These are phyloP conservation scores for Stenotaenia linearis DNA, from an alignment of 2,888 invertebrate species.

Conservation along the genomic window DNA sequence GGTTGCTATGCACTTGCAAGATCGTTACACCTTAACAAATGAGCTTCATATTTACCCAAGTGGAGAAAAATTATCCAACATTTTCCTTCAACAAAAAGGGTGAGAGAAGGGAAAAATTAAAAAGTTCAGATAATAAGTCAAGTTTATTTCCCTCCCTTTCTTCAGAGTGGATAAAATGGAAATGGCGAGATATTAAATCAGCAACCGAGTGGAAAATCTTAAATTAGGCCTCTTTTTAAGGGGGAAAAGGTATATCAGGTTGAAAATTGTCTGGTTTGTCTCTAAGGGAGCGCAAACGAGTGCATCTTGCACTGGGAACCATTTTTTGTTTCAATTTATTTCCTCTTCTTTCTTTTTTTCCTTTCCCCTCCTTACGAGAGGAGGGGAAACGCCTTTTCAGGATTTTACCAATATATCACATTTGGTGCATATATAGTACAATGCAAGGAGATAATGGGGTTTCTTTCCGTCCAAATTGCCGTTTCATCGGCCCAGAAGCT, in stretches of 20 bases:
- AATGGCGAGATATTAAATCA: constrained; percentile 7
- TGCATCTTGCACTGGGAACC: background rate
- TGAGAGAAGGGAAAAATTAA: background rate
- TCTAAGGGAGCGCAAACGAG: background rate
- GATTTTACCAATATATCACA: constrained; percentile 21
- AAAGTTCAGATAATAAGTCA: background rate
- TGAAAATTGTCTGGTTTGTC: constrained; percentile 6
- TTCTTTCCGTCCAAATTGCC: constrained; percentile 22
- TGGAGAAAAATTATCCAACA: background rate
- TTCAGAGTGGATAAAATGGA: background rate
- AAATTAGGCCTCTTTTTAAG: background rate
- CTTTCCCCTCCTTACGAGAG: background rate
- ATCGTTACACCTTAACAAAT: constrained; percentile 21
- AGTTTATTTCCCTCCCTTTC: background rate
- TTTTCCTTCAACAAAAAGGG: background rate
- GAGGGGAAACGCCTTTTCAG: constrained; percentile 4
- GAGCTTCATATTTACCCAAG: constrained; percentile 20
- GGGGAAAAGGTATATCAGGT: background rate
- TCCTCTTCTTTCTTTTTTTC: background rate
- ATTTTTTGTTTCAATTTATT: background rate
- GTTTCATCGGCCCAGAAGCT: constrained; percentile 20
- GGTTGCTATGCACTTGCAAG: constrained; percentile 7
- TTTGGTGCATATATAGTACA: constrained; percentile 20
- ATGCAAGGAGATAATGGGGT: constrained; percentile 23
- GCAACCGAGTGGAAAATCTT: background rate